Conservation (phyloP, 2,113 vertebrate genomes). For the Grallaria varia region DNA sequence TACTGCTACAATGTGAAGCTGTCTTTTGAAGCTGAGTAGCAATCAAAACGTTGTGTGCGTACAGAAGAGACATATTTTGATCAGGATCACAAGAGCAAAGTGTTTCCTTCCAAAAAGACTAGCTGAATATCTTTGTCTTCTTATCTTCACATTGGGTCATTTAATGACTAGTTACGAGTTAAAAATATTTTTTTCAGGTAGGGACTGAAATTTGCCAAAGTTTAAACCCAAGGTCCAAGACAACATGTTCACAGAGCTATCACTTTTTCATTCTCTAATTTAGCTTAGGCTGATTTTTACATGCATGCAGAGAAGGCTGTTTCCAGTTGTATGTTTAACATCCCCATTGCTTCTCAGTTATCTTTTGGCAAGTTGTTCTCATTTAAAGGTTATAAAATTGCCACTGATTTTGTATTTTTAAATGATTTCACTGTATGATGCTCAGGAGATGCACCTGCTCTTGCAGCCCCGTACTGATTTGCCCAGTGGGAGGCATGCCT, state of each 20-base stretch:
- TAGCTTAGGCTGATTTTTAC: neutral
- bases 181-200: neutral
- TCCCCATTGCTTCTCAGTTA: neutral
- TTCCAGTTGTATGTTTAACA: neutral
- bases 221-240: neutral
- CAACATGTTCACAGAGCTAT: neutral
- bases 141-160: neutral
- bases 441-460: neutral
- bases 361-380: neutral
- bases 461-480: neutral
- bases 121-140: neutral
- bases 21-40: neutral
- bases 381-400: constrained; percentile 12
- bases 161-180: neutral
- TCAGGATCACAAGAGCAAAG: neutral
- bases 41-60: neutral
- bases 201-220: neutral
- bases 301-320: neutral
- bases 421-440: neutral
- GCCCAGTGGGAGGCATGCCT: neutral
- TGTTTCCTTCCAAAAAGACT: neutral
- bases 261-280: neutral
- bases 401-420: neutral
- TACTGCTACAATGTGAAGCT: neutral
- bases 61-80: neutral